These are phyloP conservation scores for Dipodomys stephensi DNA, from an alignment of 2,113 vertebrate species.

Conservation along the genomic window DNA sequence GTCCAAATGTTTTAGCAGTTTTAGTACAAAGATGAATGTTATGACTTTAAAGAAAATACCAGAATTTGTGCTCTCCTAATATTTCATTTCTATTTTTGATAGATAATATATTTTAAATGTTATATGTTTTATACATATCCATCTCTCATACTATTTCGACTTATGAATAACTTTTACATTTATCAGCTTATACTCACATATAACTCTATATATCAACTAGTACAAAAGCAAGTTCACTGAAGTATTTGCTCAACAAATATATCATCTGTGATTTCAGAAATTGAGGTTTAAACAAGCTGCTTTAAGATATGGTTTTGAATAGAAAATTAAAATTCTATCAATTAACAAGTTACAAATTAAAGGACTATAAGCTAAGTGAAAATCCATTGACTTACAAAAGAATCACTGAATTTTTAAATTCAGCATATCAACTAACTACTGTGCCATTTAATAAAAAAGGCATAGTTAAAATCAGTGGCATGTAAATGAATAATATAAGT, in stretches of 20 bases:
- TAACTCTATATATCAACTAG: slow-evolving; percentile 2
- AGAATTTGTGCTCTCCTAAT: not conserved
- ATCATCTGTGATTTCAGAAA: not conserved
- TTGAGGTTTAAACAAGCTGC: slow-evolving; percentile 2
- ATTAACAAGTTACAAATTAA: slow-evolving; percentile 45
- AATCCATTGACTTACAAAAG: slow-evolving; percentile 13
- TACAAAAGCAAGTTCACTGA: slow-evolving; percentile 30
- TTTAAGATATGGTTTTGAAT: slow-evolving; percentile 30
- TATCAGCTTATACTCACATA: not conserved
- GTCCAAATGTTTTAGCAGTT: not conserved
- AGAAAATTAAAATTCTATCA: slow-evolving; percentile 55
- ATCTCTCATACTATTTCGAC: not conserved
- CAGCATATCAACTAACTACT: not conserved
- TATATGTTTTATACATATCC: not conserved
- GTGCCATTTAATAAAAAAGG: not conserved
- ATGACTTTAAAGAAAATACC: not conserved
- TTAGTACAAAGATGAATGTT: not conserved
- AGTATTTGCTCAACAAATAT: slow-evolving; percentile 26
- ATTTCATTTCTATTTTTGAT: slow-evolving; percentile 51
- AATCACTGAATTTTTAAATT: not conserved
- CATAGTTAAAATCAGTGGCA: slow-evolving; percentile 6
- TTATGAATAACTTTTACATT: slow-evolving; percentile 28
- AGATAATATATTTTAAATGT: not conserved
- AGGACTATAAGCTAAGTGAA: slow-evolving; percentile 32
- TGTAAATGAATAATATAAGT: not conserved